phyloP scores from a whole-genome alignment of 2,888 invertebrate genomes.

The Sphaeridia pumilis region DNA sequence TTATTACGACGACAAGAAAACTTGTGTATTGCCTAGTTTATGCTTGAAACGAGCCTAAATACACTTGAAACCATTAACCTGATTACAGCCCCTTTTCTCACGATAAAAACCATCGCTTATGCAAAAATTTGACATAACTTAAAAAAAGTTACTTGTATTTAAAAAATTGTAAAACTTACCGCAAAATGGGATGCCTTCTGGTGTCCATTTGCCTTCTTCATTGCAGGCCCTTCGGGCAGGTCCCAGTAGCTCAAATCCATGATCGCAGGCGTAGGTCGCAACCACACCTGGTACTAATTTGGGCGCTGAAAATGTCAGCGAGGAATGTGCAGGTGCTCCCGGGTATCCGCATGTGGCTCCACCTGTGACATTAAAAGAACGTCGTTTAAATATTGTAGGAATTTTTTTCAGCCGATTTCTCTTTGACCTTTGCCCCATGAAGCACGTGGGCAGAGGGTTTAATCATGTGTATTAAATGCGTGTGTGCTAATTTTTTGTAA shows the following conservation, averaged over 20 bases:
- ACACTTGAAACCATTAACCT: too few relatives aligned
- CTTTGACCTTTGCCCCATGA: too few relatives aligned
- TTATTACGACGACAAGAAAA: too few relatives aligned
- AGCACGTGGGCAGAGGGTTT: too few relatives aligned
- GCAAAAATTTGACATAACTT: too few relatives aligned
- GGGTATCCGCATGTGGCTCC: slow-evolving; percentile 66
- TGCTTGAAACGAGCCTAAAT: too few relatives aligned
- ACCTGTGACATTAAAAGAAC: slow-evolving; percentile 1
- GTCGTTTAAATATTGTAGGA: background rate
- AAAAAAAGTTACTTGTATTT: background rate
- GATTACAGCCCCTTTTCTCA: too few relatives aligned
- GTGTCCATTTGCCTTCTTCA: slow-evolving; percentile 62
- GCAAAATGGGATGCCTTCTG: slow-evolving; percentile 86
- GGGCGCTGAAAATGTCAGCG: slow-evolving; percentile 57
- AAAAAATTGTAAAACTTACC: slow-evolving; percentile 69
- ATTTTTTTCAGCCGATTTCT: background rate
- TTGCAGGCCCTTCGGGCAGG: slow-evolving; percentile 68
- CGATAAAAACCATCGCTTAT: slow-evolving; percentile 1
- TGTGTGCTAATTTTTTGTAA: too few relatives aligned
- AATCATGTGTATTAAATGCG: too few relatives aligned
- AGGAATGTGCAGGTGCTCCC: slow-evolving; percentile 78
- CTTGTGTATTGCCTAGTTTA: too few relatives aligned
- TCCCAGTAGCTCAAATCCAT: slow-evolving; percentile 59
- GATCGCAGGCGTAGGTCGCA: slow-evolving; percentile 73
- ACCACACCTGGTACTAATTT: slow-evolving; percentile 54